Conservation (phyloP, 2,113 vertebrate species). For the Sphyrna mokarran region DNA sequence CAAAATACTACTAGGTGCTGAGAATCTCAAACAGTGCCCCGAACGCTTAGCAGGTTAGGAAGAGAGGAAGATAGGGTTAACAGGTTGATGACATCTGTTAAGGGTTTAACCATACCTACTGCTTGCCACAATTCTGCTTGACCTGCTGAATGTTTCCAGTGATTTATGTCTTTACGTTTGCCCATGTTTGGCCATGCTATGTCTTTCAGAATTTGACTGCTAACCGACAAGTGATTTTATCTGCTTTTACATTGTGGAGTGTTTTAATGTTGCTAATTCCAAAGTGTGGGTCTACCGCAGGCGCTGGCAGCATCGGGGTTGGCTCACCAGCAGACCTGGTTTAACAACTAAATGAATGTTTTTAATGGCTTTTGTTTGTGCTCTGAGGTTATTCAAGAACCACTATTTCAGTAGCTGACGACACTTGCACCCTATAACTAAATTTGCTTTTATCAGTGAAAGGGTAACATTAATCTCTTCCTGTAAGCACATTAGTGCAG, state of each 20-base stretch:
- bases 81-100: background rate
- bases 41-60: background rate
- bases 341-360: background rate
- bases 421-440: background rate
- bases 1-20: background rate
- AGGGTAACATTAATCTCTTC: background rate
- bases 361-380: background rate
- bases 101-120: background rate
- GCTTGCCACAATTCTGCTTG: background rate
- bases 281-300: background rate
- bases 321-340: background rate
- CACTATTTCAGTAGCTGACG: background rate
- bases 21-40: background rate
- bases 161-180: background rate
- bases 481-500: background rate
- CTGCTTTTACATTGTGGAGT: background rate
- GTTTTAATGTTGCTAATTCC: background rate
- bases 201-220: background rate
- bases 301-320: background rate
- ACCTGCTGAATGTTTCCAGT: background rate
- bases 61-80: background rate
- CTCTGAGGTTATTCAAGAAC: background rate
- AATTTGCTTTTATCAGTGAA: background rate
- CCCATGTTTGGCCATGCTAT: background rate
- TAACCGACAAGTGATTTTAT: background rate